These are phyloP conservation scores for Autographa pulchrina DNA, from an alignment of 2,888 invertebrate genomes.

Conservation along the genomic window DNA sequence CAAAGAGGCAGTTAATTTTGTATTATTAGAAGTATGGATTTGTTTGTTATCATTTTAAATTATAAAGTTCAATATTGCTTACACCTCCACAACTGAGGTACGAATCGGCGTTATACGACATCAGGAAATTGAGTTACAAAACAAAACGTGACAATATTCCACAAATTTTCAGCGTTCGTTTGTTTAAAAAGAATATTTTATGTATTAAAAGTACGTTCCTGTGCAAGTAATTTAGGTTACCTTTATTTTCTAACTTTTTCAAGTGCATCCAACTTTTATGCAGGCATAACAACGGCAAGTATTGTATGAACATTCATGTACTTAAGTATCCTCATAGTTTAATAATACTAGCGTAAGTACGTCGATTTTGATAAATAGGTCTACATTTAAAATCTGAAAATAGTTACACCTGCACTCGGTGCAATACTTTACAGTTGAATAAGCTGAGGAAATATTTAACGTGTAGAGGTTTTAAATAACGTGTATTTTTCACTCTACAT, in stretches of 20 bases:
- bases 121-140: conserved; percentile 9
- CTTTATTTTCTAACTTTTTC: background rate
- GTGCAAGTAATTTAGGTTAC: background rate
- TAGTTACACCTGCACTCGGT: conserved; percentile 42
- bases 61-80: conserved; percentile 3
- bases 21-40: background rate
- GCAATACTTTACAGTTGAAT: conserved; percentile 38
- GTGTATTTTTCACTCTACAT: conserved; percentile 35
- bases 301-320: background rate
- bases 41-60: background rate
- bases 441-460: conserved; percentile 34
- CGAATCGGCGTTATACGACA: conserved; percentile 5
- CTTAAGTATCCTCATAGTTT: background rate
- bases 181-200: background rate
- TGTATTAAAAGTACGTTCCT: background rate
- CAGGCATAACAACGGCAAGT: background rate
- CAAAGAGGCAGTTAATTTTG: background rate
- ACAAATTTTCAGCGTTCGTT: background rate
- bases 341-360: conserved; percentile 13
- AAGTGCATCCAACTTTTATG: background rate
- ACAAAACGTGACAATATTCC: conserved; percentile 6
- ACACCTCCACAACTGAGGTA: background rate
- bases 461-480: conserved; percentile 37
- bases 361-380: conserved; percentile 50
- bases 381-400: conserved; percentile 48